These are phyloP conservation scores for Autographa gamma DNA, from an alignment of 2,888 invertebrate genomes.

Conservation along the genomic window DNA sequence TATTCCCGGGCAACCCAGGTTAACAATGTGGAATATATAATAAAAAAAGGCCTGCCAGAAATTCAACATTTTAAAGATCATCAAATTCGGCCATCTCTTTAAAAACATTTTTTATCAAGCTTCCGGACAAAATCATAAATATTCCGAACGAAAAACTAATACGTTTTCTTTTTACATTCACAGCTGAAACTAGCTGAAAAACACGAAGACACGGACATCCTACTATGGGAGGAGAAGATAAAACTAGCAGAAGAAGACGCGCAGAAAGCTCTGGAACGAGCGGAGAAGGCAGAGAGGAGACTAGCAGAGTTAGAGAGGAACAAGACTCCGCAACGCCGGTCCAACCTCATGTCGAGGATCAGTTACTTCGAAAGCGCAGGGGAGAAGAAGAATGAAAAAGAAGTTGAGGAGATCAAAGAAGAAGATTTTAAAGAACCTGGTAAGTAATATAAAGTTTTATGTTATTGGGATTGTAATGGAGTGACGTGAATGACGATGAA, in stretches of 20 bases:
- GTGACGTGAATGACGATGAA: not conserved
- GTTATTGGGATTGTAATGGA: not conserved
- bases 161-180: slow-evolving; percentile 17
- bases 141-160: not conserved
- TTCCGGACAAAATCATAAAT: too few relatives aligned
- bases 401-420: slow-evolving; percentile 50
- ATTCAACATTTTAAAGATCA: too few relatives aligned
- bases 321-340: slow-evolving; percentile 51
- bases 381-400: slow-evolving; percentile 45
- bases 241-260: slow-evolving; percentile 92
- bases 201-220: slow-evolving; percentile 91
- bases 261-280: slow-evolving; percentile 89
- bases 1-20: too few relatives aligned
- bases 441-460: slow-evolving; percentile 42
- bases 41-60: too few relatives aligned
- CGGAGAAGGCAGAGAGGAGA: slow-evolving; percentile 84
- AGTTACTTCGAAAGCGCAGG: slow-evolving; percentile 82
- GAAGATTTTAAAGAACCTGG: slow-evolving; percentile 57
- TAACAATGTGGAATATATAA: too few relatives aligned
- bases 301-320: slow-evolving; percentile 60
- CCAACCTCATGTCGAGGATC: slow-evolving; percentile 79
- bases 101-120: too few relatives aligned
- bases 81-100: too few relatives aligned
- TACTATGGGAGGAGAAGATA: slow-evolving; percentile 92
- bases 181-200: slow-evolving; percentile 90